Conservation (phyloP, 2,113 vertebrate species). For the Sinocyclocheilus anshuiensis region DNA sequence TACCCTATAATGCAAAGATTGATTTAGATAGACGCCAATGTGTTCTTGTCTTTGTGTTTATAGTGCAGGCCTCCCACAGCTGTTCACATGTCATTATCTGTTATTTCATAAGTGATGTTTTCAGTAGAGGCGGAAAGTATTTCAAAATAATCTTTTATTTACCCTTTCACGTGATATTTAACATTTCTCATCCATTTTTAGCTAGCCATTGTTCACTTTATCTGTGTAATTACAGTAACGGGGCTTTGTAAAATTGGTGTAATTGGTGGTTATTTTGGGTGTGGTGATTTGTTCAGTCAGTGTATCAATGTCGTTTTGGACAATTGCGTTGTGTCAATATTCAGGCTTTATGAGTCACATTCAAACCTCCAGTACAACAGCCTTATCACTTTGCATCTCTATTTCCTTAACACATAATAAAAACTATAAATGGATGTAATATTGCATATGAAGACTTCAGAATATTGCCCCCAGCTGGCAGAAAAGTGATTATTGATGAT, state of each 20-base stretch:
- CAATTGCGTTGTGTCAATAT: conserved; percentile 8
- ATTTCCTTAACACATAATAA: neutral
- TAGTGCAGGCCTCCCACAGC: conserved; percentile 4
- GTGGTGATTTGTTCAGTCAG: conserved; percentile 32
- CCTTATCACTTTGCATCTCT: neutral
- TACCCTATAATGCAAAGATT: neutral
- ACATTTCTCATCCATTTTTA: conserved; percentile 18
- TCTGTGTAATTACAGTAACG: conserved; percentile 39
- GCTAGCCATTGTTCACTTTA: conserved; percentile 29
- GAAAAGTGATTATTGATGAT: neutral
- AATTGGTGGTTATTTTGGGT: conserved; percentile 23
- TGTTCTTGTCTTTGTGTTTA: conserved; percentile 1
- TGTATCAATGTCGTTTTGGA: conserved; percentile 6
- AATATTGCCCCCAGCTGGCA: neutral
- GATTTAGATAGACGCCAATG: neutral
- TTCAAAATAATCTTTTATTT: conserved; percentile 36
- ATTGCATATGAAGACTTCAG: neutral
- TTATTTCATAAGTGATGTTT: conserved; percentile 51
- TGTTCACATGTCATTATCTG: conserved; percentile 40
- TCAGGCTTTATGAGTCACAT: conserved; percentile 13
- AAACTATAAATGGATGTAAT: neutral
- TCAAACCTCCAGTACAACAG: neutral
- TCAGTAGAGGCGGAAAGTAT: conserved; percentile 3
- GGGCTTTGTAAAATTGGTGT: conserved; percentile 40
- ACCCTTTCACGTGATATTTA: conserved; percentile 16